Evolutionary conservation across 2,888 invertebrate genomes (phyloP).

Genomic region (Chaetogeoica ovagalla): DNA sequence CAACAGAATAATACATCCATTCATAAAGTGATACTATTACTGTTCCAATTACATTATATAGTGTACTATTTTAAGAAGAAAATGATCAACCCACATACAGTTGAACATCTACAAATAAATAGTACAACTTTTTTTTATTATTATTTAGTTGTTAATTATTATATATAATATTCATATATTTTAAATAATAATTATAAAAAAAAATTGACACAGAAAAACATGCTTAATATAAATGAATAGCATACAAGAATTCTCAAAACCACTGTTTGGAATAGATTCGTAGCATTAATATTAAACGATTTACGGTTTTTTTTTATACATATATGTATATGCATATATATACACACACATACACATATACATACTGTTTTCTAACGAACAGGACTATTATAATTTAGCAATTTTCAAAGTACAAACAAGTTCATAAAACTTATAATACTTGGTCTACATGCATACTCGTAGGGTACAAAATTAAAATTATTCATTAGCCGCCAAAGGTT

Average conservation of each 20-base stretch:
- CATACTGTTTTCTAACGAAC: conserved; percentile 45
- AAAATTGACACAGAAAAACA: conserved; percentile 53
- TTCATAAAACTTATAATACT: conserved; percentile 30
- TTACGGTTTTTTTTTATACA: neutral
- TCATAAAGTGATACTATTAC: conserved; percentile 37
- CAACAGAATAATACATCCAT: conserved; percentile 19
- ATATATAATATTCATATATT: conserved; percentile 50
- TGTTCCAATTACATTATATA: conserved; percentile 31
- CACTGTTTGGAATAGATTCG: conserved; percentile 43
- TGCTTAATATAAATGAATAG: conserved; percentile 51
- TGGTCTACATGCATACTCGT: conserved; percentile 44
- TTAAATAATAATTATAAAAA: conserved; percentile 47
- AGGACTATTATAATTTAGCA: conserved; percentile 43
- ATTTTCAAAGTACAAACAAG: conserved; percentile 24
- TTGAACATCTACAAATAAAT: conserved; percentile 46
- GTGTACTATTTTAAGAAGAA: conserved; percentile 43
- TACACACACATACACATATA: neutral
- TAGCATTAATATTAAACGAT: conserved; percentile 30
- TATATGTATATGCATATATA: neutral
- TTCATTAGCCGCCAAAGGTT: conserved; percentile 47
- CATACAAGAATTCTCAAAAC: conserved; percentile 43
- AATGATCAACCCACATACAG: conserved; percentile 44
- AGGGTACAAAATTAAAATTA: conserved; percentile 33
- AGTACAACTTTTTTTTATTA: conserved; percentile 35
- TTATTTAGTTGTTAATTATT: conserved; percentile 51